A percentile compares a stretch with the other conserved stretches of the same genome.
Conservation (phyloP, 2,797 vertebrate species). For the Liasis olivaceus region DNA sequence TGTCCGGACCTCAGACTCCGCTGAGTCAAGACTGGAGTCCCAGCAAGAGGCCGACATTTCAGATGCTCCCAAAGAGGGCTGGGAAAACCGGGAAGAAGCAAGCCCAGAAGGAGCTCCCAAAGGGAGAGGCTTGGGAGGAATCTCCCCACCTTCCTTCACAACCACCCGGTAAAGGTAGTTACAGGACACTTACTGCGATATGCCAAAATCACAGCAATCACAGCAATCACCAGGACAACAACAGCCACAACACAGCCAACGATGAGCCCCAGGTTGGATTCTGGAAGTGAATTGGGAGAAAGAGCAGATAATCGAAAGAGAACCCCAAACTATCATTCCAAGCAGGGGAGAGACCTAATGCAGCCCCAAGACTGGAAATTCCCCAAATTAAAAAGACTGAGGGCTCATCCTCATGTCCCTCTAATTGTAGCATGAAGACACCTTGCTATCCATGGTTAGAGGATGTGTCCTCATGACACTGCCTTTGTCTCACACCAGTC, state of each 20-base stretch:
- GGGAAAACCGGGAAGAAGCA: no score
- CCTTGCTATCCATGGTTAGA: no score
- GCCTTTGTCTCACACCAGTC: no score
- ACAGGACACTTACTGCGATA: neutral
- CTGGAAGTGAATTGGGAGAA: neutral
- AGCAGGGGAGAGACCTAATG: neutral
- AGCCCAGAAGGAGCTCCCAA: no score
- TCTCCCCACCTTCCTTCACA: neutral
- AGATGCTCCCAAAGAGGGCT: no score
- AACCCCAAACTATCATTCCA: neutral
- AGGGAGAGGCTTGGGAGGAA: neutral
- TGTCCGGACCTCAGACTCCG: neutral
- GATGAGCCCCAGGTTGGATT: neutral
- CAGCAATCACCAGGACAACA: neutral
- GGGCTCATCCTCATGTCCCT: neutral
- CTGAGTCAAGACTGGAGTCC: neutral
- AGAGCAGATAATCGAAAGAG: neutral
- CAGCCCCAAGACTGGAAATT: neutral
- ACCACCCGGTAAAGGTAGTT: neutral
- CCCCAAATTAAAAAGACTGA: neutral
- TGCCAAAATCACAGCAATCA: neutral
- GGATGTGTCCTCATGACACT: no score
- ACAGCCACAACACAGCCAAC: neutral
- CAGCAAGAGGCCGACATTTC: neutral
- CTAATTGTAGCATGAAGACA: no score